Evolutionary conservation across 2,113 vertebrate genomes (phyloP), one percentile per base, ranked within the genome.

Genomic region (Tychaedon coryphoeus): DNA sequence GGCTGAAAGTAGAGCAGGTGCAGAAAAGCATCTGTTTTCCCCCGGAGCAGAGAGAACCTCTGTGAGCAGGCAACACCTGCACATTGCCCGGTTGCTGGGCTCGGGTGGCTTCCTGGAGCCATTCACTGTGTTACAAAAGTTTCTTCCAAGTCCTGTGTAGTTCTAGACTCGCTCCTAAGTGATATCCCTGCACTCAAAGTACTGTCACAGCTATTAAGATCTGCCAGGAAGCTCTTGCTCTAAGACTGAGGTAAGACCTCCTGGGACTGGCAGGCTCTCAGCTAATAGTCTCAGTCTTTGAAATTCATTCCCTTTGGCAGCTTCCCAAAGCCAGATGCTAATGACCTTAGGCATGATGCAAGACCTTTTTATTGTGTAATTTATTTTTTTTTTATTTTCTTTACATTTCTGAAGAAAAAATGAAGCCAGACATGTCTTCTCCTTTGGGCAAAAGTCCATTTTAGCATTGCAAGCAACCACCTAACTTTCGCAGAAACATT

Each of bases 301-400:
- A 96, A 96, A 97, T 92, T 90, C 93, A 94, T 94, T 96, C 95
- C 88, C 90, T 94, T 88, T 96, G 96, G 96, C 94, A 95, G 88
- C 72, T 80, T 96, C 93, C 94, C 96, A 97, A 95, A 96, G 92
- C 82, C 82, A 93, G 86, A 96, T 85, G 94, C 93, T 97, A 96
- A 95, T 83, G 96, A 97, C 95, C 95, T 93, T 93, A 93, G 93
- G 94, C 93, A 94, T 96, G 92, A 96, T 96, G 93, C 95, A 96
- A 95, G 93, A 95, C 92, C 92, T 90, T 90, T 93, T 95, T 92
- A 95, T 45, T 90, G 82, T 42, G 31, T 72, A 54, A 45, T 82
- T 91, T 88, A 64, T 14, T 6, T 36, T 58, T 51, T 88, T 40
- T 88, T 40, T 1, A 2, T 14, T 19, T 33, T 45, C 64, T 47